Evolutionary conservation across 2,113 vertebrate species (phyloP), one percentile per base, ranked within the genome.

Genomic region (Siphamia tubifer): DNA sequence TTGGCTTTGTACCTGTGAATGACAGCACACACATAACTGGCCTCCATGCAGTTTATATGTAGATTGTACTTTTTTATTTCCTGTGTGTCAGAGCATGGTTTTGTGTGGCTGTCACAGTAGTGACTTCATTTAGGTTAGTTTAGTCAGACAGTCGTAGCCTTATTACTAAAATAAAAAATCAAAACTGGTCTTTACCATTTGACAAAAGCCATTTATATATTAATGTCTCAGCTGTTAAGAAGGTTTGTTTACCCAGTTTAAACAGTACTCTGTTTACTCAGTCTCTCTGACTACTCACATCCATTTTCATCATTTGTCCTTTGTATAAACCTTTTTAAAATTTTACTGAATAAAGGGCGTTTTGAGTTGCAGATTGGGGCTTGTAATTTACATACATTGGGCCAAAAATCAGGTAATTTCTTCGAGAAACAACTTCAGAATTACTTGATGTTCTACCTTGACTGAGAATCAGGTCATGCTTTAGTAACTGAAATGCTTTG

Each of bases 371-470:
- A 76, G 52, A 8, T 72, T 60, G 24, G 45, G 54, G 74, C 77
- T 74, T 83, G 74, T 73, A 68, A 79, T 82, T 68, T 68, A 85
- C 68, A 83, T 76, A 61, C 69, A 83, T 61, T 82, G 86, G 89
- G 90, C 86, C 89, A 90, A 91, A 87, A 80, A 30, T 56, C 48
- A 56, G 61, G 36, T 77, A 65, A 70, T 56, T 58, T 53, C 68
- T 32, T 11, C 79, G 66, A 79, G 25, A 60, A 39, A 34, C 35
- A 35, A 8, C 4, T 53, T 5, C 8, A 17, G 42, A 60, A 34
- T 45, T 19, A 69, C 67, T 69, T 63, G 43, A 68, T 71, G n/a
- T n/a, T n/a, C n/a, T 34, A 47, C 42, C 44, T 52, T 63, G 45
- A 65, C 10, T 42, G 58, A 42, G 36, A 39, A 76, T 68, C 42